These are phyloP conservation scores for Pipistrellus pygmaeus DNA, from an alignment of 2,797 vertebrate genomes.

Conservation along the genomic window DNA sequence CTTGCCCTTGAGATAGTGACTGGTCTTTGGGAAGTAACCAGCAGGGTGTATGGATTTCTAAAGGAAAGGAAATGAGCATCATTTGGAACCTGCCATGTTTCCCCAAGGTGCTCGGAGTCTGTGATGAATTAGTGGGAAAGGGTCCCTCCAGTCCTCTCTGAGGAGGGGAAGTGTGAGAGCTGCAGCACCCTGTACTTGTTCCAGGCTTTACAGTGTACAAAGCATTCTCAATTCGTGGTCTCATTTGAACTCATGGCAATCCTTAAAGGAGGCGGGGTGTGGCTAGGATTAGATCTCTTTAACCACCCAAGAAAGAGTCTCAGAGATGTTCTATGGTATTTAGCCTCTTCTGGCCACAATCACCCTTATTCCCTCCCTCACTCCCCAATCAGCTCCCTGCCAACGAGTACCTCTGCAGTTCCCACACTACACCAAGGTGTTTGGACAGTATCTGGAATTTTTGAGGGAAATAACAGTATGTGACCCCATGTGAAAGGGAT, in stretches of 20 bases:
- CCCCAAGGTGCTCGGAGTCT: background rate
- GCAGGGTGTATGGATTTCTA: background rate
- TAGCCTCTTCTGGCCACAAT: background rate
- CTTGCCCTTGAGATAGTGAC: background rate
- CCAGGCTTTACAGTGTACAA: background rate
- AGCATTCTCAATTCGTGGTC: background rate
- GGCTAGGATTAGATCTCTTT: background rate
- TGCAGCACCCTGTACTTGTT: background rate
- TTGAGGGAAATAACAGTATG: background rate
- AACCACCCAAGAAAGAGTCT: background rate
- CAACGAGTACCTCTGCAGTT: too few species aligned
- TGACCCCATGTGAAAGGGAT: background rate
- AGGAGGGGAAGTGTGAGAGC: background rate
- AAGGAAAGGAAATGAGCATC: background rate
- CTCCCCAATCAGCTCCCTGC: background rate
- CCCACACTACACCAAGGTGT: background rate
- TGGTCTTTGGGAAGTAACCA: background rate
- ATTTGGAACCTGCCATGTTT: background rate
- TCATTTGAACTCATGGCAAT: background rate
- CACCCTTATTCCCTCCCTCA: background rate
- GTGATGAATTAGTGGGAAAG: background rate
- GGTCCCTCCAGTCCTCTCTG: background rate
- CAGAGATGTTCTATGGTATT: background rate
- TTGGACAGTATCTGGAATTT: background rate
- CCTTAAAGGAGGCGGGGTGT: background rate